These are phyloP conservation scores for Ctenochaetus hawaiiensis DNA, from an alignment of 2,797 vertebrate genomes.

Conservation along the genomic window DNA sequence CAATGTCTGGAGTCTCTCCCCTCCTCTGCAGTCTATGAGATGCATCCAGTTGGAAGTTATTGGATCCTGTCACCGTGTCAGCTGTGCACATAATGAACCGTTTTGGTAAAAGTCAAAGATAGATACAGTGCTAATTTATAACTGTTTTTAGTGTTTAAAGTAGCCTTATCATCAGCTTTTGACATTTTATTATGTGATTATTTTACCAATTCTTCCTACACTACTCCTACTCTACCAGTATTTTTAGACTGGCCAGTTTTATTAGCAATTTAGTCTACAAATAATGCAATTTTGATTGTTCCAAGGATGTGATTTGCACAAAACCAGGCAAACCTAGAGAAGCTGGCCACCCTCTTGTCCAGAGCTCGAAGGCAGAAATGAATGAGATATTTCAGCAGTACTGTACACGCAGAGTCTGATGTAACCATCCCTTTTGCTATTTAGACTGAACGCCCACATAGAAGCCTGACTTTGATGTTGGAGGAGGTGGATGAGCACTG, in stretches of 20 bases:
- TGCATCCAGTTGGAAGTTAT: too few relatives aligned
- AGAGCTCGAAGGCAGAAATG: constrained; percentile 23
- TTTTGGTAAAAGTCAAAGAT: not conserved
- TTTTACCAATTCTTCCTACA: not conserved
- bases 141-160: too few relatives aligned
- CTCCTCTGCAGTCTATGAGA: constrained; percentile 24
- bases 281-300: not conserved
- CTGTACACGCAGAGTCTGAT: constrained; percentile 31
- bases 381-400: constrained; percentile 20
- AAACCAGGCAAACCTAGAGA: constrained; percentile 8
- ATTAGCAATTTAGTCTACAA: not conserved
- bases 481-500: constrained; percentile 48
- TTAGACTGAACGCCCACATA: constrained; percentile 44
- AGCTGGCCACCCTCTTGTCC: not conserved
- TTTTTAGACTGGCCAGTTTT: not conserved
- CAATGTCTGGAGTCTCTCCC: constrained; percentile 20
- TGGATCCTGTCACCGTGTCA: not conserved
- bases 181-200: not conserved
- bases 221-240: not conserved
- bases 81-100: not conserved
- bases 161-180: too few relatives aligned
- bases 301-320: constrained; percentile 6
- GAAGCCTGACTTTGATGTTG: constrained; percentile 46
- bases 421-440: constrained; percentile 42
- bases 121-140: not conserved